Conservation (phyloP, 2,113 vertebrate species). For the Entomyzon cyanotis region DNA sequence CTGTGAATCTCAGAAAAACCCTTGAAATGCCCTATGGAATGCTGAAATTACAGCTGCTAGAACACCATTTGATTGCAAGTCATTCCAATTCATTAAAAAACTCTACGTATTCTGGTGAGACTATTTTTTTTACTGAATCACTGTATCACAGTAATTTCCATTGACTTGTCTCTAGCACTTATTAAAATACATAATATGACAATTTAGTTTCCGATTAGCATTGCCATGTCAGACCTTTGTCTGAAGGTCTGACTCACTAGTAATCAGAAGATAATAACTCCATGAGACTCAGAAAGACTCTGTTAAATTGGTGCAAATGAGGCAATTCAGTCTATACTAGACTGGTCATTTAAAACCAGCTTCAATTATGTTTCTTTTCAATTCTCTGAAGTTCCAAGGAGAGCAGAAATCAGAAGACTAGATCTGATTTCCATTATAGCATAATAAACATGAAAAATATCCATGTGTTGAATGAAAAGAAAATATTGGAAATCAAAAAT, state of each 20-base stretch:
- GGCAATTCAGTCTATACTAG: background rate
- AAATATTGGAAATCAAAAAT: background rate
- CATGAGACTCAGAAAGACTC: background rate
- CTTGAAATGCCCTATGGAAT: background rate
- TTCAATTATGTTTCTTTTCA: background rate
- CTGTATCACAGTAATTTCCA: background rate
- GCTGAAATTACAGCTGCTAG: background rate
- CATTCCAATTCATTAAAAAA: background rate
- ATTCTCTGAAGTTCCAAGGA: background rate
- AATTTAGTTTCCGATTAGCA: background rate
- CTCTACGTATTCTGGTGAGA: background rate
- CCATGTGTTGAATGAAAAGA: background rate
- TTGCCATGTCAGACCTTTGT: background rate
- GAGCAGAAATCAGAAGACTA: background rate
- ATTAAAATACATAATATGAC: background rate
- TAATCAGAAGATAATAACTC: background rate
- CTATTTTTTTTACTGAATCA: background rate
- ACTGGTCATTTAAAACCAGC: background rate
- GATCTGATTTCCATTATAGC: background rate
- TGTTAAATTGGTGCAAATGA: background rate
- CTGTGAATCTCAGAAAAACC: background rate
- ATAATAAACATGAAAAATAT: background rate
- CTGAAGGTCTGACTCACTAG: background rate
- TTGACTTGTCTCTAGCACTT: background rate
- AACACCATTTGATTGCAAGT: background rate